These are phyloP conservation scores for Drosophila peninsularis DNA, from an alignment of 2,888 invertebrate species.

Conservation along the genomic window DNA sequence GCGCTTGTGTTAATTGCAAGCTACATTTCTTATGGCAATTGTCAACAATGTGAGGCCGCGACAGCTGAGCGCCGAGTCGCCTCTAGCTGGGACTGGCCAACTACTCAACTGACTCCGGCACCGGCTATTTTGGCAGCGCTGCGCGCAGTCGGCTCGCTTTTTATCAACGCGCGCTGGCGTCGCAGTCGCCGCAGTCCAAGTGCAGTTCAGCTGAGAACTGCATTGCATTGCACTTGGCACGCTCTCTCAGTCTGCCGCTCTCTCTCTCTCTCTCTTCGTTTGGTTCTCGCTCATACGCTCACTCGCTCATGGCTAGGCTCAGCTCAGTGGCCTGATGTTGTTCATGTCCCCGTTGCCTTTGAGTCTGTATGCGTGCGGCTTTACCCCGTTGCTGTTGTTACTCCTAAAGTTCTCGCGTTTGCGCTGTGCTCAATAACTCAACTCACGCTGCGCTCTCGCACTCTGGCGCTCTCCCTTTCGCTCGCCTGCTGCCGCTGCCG, in stretches of 20 bases:
- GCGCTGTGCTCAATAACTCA: slow-evolving; percentile 72
- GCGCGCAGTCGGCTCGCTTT: slow-evolving; percentile 72
- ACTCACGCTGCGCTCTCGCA: slow-evolving; percentile 34
- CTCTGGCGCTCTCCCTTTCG: slow-evolving; percentile 29
- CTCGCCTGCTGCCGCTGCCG: slow-evolving; percentile 9
- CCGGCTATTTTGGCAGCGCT: slow-evolving; percentile 75
- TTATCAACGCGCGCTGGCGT: slow-evolving; percentile 79
- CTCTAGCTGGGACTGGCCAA: slow-evolving; percentile 25
- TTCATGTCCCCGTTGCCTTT: slow-evolving; percentile 26
- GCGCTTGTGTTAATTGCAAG: slow-evolving; percentile 58
- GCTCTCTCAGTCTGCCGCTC: slow-evolving; percentile 28
- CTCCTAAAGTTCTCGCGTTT: slow-evolving; percentile 77
- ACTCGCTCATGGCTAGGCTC: slow-evolving; percentile 17
- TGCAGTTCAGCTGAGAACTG: slow-evolving; percentile 57
- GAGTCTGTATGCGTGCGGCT: slow-evolving; percentile 40
- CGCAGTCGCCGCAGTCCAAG: slow-evolving; percentile 44
- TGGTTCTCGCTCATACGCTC: slow-evolving; percentile 24
- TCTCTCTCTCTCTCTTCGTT: slow-evolving; percentile 7
- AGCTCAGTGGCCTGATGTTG: slow-evolving; percentile 22
- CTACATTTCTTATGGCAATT: slow-evolving; percentile 62
- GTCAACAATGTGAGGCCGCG: slow-evolving; percentile 69
- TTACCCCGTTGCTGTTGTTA: slow-evolving; percentile 62
- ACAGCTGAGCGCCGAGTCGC: slow-evolving; percentile 30
- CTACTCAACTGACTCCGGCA: slow-evolving; percentile 56
- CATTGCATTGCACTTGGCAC: slow-evolving; percentile 57